Evolutionary conservation across 2,888 invertebrate genomes (phyloP), one percentile per base, ranked within the genome.

Genomic region (Nomada flava): DNA sequence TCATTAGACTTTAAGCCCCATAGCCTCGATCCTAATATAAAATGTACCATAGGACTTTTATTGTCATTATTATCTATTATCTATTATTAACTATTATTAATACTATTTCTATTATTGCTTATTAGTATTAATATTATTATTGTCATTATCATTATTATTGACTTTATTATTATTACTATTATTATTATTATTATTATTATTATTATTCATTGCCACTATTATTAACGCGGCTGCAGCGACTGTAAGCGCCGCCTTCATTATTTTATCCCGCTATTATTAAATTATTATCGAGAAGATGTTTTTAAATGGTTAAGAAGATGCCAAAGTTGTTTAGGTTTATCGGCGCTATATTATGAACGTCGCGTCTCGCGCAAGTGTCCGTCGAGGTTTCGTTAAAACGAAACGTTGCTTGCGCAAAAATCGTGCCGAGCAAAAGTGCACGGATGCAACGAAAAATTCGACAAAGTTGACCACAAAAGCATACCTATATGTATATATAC

Each of bases 251-350:
- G 87, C 84, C 73, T 87, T 84, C 83, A 89, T 91, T 90, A 91
- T 89, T 91, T 90, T 90, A 89, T 91, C 83, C 87, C 83, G 76
- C 86, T 88, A 89, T 90, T 73, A 74, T 80, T 91, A 89, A 91
- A 83, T 83, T 83, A 83, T 91, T 89, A 90, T 89, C 84, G 89
- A 88, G 65, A 79, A 57, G 73, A 85, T 84, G 88, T 85, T 90
- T 91, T 91, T 92, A 89, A 91, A 88, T 87, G 89, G 89, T 93
- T 92, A 91, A 90, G 91, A 90, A 92, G 90, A 93, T 93, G 92
- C 93, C 93, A 93, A 93, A 93, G 93, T 93, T 93, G 93, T 93
- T 90, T 93, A 93, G 93, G 93, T 93, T 93, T 93, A 93, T 91
- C 90, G 83, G 76, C 76, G 83, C 83, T 79, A 74, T 68, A 55